Evolutionary conservation across 1,140 invertebrate genomes (phyloP), one percentile per base, ranked within the genome.

Genomic region (Lepidurus couesii): DNA sequence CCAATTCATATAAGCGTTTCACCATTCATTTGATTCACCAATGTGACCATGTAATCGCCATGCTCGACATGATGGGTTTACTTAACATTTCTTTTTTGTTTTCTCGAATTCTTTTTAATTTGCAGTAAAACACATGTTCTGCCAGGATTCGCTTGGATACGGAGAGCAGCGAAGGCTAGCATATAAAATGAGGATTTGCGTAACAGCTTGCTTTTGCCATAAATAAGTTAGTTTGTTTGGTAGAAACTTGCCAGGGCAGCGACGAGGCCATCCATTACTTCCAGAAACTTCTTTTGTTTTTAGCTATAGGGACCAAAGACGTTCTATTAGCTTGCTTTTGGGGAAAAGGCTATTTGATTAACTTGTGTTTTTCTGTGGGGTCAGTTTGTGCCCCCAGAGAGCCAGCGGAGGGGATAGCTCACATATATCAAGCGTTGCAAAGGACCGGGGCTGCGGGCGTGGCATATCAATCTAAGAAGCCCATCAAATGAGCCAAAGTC

Each of bases 291-390:
- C 45, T 47, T 47, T 47, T 47, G 10, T 16, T 47, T 47, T 65
- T 21, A 7, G 16, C 21, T 10, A 3, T 10, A 3, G 53, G 13
- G 53, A 21, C 21, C 6, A 3, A 21, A 65, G 53, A 16, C 53
- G 53, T 65, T 65, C 6, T 65, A n/a, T 65, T 65, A 21, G 53
- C 53, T 11, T 65, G 53, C 9, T 65, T 65, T 65, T 3, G 34
- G 26, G 53, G 53, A 65, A 65, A 65, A 65, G 53, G 53, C 53
- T 65, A 65, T 65, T 65, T 65, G 53, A 65, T 65, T 65, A 65
- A 65, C 53, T 65, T 65, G n/a, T 7, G 16, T 65, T 65, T 65
- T 65, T 65, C n/a, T 21, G 53, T 65, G 53, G 53, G 34, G 53
- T 65, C 53, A 65, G 53, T 65, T 47, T 65, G 53, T 21, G 53